Evolutionary conservation across 1,140 invertebrate genomes (phyloP).

Genomic region (Penaeus indicus): DNA sequence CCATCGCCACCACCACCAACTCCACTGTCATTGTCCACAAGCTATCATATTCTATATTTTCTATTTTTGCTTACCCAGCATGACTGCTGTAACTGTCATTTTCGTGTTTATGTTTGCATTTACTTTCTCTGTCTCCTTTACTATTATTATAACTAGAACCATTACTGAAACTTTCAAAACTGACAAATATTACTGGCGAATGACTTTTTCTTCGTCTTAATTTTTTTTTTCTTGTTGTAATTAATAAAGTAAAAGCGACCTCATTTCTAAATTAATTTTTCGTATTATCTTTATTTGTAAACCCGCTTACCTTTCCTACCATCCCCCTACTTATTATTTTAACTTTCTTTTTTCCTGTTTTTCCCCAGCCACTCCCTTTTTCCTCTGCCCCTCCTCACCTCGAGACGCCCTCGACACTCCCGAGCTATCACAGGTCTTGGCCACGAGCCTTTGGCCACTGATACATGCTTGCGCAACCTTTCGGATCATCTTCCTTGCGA

Average conservation of each 20-base stretch:
- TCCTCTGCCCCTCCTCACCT: neutral
- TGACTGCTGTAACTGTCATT: neutral
- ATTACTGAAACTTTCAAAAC: too few species aligned
- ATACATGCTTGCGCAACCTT: too few species aligned
- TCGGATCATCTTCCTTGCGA: too few species aligned
- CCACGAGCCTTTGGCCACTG: neutral
- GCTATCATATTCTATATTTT: neutral
- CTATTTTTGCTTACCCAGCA: too few species aligned
- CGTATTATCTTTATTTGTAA: neutral
- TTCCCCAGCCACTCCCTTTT: neutral
- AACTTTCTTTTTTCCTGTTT: conserved; percentile 1
- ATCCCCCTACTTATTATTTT: neutral
- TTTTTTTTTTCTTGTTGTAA: too few species aligned
- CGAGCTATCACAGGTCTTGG: neutral
- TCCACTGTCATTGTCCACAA: neutral
- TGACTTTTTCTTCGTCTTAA: too few species aligned
- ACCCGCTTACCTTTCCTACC: neutral
- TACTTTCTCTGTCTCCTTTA: too few species aligned
- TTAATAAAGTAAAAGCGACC: too few species aligned
- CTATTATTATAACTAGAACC: too few species aligned
- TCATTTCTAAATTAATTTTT: neutral
- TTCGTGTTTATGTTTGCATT: too few species aligned
- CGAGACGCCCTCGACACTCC: neutral
- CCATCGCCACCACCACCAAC: too few species aligned
- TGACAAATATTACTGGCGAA: too few species aligned